These are phyloP conservation scores for Drosophila takahashii DNA, from an alignment of 1,140 invertebrate genomes.

Conservation along the genomic window DNA sequence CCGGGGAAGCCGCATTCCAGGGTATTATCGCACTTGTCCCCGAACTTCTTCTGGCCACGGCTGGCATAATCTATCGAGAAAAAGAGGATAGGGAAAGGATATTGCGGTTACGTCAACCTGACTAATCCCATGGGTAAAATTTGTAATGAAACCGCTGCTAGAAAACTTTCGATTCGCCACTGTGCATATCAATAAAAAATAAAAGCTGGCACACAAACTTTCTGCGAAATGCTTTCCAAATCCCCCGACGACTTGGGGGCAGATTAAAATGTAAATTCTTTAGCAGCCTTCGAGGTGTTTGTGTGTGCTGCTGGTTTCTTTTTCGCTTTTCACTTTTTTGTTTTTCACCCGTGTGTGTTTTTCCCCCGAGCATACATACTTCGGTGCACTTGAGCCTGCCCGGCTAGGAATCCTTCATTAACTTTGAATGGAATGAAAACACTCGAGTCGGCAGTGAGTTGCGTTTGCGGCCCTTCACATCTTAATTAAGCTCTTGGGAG, in stretches of 20 bases:
- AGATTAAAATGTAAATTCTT: conserved; percentile 82
- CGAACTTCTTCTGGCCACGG: conserved; percentile 87
- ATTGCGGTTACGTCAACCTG: conserved; percentile 20
- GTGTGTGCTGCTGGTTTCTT: not conserved
- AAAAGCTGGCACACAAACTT: conserved; percentile 19
- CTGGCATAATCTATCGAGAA: conserved; percentile 84
- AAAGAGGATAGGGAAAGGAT: conserved; percentile 11
- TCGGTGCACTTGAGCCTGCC: conserved; percentile 21
- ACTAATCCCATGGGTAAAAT: conserved; percentile 71
- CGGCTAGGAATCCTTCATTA: conserved; percentile 69
- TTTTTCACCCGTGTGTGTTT: not conserved
- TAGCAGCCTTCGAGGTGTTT: conserved; percentile 43
- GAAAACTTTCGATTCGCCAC: conserved; percentile 56
- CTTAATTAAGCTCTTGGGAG: conserved; percentile 81
- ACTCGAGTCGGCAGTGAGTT: conserved; percentile 38
- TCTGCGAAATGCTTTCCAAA: conserved; percentile 61
- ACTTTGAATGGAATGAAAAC: conserved; percentile 77
- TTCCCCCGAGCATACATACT: conserved; percentile 22
- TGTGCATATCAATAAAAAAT: conserved; percentile 53
- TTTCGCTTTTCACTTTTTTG: conserved; percentile 2
- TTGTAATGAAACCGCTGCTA: conserved; percentile 60
- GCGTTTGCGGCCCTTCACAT: conserved; percentile 59
- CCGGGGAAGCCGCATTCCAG: conserved; percentile 90
- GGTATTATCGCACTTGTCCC: conserved; percentile 89
- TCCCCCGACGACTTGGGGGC: conserved; percentile 65